These are phyloP conservation scores for Cheilosia scutellata DNA, from an alignment of 2,888 invertebrate species.

Conservation along the genomic window DNA sequence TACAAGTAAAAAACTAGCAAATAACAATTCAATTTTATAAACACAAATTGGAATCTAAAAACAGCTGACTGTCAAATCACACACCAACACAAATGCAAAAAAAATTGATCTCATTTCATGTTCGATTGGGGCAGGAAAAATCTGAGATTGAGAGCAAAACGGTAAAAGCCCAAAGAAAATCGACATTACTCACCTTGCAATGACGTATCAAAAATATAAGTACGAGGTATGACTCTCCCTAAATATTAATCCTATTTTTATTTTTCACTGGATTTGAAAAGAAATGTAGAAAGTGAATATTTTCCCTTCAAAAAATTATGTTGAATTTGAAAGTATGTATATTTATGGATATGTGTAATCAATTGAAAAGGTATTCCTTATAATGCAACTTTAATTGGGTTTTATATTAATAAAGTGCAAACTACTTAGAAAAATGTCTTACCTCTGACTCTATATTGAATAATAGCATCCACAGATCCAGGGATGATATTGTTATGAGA, in stretches of 20 bases:
- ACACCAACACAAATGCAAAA: no score
- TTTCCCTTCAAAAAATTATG: neutral
- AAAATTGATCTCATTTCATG: no score
- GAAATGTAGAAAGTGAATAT: neutral
- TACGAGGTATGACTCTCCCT: neutral
- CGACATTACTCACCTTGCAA: neutral
- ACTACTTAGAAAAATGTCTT: neutral
- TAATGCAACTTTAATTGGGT: conserved; percentile 24
- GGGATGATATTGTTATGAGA: conserved; percentile 3
- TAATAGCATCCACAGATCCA: neutral
- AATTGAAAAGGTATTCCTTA: neutral
- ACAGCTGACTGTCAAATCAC: no score
- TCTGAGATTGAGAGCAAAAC: no score
- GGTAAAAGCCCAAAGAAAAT: no score
- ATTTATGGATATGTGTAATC: conserved; percentile 11
- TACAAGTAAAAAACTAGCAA: no score
- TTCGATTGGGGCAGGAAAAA: no score
- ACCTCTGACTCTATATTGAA: neutral
- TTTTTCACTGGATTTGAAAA: neutral
- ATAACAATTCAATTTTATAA: no score
- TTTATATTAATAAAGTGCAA: conserved; percentile 5
- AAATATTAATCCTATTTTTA: conserved; percentile 11
- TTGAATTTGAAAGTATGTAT: conserved; percentile 24
- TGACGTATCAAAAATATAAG: conserved; percentile 12
- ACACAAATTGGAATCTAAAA: no score